Evolutionary conservation across 53 echinoderm and acorn worm species (phyloP).

Genomic region (Hippasteria phrygiana): DNA sequence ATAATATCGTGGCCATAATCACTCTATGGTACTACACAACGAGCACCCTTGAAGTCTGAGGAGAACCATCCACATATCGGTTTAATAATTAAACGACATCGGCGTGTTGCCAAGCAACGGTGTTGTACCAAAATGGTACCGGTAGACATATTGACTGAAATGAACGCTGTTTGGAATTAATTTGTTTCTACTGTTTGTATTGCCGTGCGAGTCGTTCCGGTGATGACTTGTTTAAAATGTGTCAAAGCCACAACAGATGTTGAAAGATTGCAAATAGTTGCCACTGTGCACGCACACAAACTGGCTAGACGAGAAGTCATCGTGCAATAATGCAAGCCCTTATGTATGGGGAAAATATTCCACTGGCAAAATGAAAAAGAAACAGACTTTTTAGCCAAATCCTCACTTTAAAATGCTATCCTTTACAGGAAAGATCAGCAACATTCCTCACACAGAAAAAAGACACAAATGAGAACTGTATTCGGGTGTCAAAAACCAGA

Average conservation of each 20-base stretch:
- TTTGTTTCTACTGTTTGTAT: background rate
- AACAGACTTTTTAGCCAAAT: too few relatives aligned
- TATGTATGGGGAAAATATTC: background rate
- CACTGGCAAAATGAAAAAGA: too few relatives aligned
- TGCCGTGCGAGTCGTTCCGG: background rate
- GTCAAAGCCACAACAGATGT: background rate
- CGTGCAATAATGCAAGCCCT: background rate
- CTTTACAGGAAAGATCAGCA: too few relatives aligned
- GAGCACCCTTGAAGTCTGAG: background rate
- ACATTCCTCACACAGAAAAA: too few relatives aligned
- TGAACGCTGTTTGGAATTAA: background rate
- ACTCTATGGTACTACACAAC: background rate
- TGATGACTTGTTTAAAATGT: background rate
- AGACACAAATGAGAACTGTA: too few relatives aligned
- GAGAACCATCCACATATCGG: conserved; percentile 5
- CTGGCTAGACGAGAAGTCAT: background rate
- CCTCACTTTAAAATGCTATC: too few relatives aligned
- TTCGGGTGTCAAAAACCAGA: too few relatives aligned
- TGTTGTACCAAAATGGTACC: background rate
- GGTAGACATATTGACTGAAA: background rate
- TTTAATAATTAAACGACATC: conserved; percentile 12
- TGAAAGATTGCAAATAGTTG: background rate
- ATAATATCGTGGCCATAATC: background rate
- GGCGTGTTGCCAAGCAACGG: background rate
- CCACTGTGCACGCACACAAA: background rate